Evolutionary conservation across 64 coral and sea anemone species (phyloP), one percentile per base, ranked within the genome.

Genomic region (Montipora foliosa): DNA sequence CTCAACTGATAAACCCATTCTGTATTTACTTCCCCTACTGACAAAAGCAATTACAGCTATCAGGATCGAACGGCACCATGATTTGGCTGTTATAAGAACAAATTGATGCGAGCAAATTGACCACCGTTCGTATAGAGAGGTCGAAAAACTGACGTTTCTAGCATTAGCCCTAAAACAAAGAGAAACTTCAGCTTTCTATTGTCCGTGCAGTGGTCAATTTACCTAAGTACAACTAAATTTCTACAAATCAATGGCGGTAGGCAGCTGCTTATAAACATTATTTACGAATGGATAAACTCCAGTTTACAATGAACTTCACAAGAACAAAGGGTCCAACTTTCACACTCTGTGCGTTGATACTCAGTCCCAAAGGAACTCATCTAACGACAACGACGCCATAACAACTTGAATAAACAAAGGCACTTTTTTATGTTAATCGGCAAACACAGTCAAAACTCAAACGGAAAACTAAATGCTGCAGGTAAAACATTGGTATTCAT

Each of bases 321-420:
- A 50, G 47, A 49, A 86, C 66, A 86, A 72, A 49, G n/a, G 7
- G n/a, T 7, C 44, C 4, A 44, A 86, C 82, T 70, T 86, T 71
- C 17, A 12, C 15, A 86, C 29, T 51, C 66, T 49, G 15, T 19
- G 49, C 22, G 46, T 49, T 68, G 6, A 51, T 72, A 22, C 67
- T 73, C n/a, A 86, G n/a, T 86, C 82, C 82, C 82, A 86, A 21
- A 86, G 67, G 82, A 86, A 47, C 47, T 44, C 7, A 45, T 51
- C 68, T 21, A 86, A 72, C 66, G 82, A 51, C 19, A 86, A 51
- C 16, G 82, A 86, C 64, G 66, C 66, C 82, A 86, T 86, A 86
- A 86, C 82, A 86, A 72, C 82, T 72, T 22, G 64, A 86, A 86
- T 72, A 70, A 86, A 86, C 82, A 86, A 86, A 72, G 47, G 16